Conservation (phyloP, 2,888 invertebrate genomes). For the Pinctada fucata region DNA sequence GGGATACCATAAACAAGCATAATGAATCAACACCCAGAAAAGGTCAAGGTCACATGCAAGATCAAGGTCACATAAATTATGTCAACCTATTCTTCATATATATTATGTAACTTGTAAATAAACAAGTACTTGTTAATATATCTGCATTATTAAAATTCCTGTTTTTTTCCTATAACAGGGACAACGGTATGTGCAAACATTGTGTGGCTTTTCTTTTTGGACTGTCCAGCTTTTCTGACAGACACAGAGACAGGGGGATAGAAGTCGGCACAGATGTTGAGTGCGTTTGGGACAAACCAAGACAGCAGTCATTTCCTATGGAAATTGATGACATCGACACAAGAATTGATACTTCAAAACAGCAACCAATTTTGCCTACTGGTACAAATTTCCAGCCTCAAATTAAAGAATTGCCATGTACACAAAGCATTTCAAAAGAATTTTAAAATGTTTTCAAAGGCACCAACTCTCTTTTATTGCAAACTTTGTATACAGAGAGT, state of each 20-base stretch:
- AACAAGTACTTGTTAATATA: too few species aligned
- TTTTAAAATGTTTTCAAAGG: constrained; percentile 16
- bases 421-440: background rate
- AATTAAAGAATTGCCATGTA: background rate
- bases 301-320: background rate
- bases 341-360: background rate
- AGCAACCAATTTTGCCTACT: background rate
- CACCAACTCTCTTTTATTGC: background rate
- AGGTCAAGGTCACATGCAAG: too few species aligned
- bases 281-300: constrained; percentile 25
- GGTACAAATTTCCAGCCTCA: constrained; percentile 5
- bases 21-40: too few species aligned
- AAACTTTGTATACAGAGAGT: constrained; percentile 12
- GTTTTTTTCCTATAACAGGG: too few species aligned
- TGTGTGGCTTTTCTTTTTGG: constrained; percentile 10
- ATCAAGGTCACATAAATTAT: too few species aligned
- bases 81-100: too few species aligned
- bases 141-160: too few species aligned
- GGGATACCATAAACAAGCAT: too few species aligned
- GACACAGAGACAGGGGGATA: constrained; percentile 19
- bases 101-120: too few species aligned
- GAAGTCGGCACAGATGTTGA: constrained; percentile 7
- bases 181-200: too few species aligned
- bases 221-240: constrained; percentile 4
- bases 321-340: constrained; percentile 15